Evolutionary conservation across 2,888 invertebrate genomes (phyloP).

Genomic region (Xylota sylvarum): DNA sequence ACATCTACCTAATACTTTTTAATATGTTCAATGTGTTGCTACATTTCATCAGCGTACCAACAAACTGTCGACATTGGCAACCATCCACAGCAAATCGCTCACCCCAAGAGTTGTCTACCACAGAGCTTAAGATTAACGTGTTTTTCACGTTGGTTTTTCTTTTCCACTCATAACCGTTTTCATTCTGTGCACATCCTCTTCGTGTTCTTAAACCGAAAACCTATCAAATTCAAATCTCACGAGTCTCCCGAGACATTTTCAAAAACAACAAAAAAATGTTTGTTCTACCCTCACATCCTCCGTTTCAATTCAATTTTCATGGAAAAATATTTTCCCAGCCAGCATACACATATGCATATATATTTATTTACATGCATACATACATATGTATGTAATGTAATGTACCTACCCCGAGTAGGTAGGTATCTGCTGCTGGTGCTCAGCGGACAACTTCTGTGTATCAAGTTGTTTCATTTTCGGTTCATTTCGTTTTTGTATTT

Average conservation of each 20-base stretch:
- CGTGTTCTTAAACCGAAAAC: slow-evolving; percentile 11
- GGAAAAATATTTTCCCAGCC: slow-evolving; percentile 12
- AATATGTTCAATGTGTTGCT: not conserved
- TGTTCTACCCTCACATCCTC: slow-evolving; percentile 9
- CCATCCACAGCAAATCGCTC: slow-evolving; percentile 11
- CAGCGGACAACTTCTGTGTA: slow-evolving; percentile 26
- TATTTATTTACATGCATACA: too few relatives aligned
- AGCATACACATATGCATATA: not conserved
- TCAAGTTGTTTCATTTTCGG: slow-evolving; percentile 59
- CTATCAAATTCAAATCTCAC: slow-evolving; percentile 24
- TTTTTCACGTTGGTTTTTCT: slow-evolving; percentile 26
- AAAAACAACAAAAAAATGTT: not conserved
- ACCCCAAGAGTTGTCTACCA: not conserved
- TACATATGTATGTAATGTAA: not conserved
- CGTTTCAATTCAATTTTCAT: slow-evolving; percentile 38
- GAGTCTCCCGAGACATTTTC: slow-evolving; percentile 10
- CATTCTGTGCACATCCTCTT: slow-evolving; percentile 39
- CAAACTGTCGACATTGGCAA: slow-evolving; percentile 43
- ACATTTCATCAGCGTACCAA: not conserved
- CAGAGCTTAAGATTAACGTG: slow-evolving; percentile 24
- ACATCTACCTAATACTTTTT: too few relatives aligned
- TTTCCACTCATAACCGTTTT: slow-evolving; percentile 20
- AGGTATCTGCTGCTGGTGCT: not conserved
- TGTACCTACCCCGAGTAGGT: not conserved
- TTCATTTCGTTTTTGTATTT: slow-evolving; percentile 60